Evolutionary conservation across 2,113 vertebrate species (phyloP), one percentile per base, ranked within the genome.

Genomic region (Siniperca knerii): DNA sequence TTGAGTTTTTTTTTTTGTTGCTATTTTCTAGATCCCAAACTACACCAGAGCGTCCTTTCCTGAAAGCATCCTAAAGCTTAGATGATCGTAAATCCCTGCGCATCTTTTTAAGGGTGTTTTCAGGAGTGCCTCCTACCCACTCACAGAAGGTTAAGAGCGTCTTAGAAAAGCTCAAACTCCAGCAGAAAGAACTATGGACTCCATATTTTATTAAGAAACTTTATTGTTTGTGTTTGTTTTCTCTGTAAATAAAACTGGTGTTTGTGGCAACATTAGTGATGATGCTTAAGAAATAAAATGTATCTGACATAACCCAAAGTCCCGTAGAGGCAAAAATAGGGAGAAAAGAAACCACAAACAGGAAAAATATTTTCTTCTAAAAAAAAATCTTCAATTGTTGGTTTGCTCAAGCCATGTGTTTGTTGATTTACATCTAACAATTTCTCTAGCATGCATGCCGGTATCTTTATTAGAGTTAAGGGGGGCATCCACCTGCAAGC

Each of bases 91-190:
- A 78, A 66, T 75, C 77, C 44, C 15, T 7, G 46, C 0, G 7
- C 29, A 58, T 81, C 15, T 29, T 77, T 62, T 60, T 67, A 25
- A 37, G 23, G 48, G 20, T 46, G 75, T 62, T 67, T 69, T 77
- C 75, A 67, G 57, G 74, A 77, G 37, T 40, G 52, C 21, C 9
- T 0, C 12, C 65, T 23, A 54, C 29, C 12, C 21, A 71, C 42
- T 66, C 81, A 37, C 33, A 67, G 40, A 66, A 55, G 25, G 77
- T 55, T 71, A 29, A 42, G 29, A 50, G 10, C 52, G 54, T 67
- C 25, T 61, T 72, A 33, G 12, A 67, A 72, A 21, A 65, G 20
- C 50, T 33, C 48, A 72, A 52, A 66, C 58, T 76, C 40, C 23
- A 65, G 29, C 65, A 18, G 21, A 3, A 76, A 23, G 12, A 60